These are phyloP conservation scores for Stegostoma tigrinum DNA, from an alignment of 2,113 vertebrate species.

Conservation along the genomic window DNA sequence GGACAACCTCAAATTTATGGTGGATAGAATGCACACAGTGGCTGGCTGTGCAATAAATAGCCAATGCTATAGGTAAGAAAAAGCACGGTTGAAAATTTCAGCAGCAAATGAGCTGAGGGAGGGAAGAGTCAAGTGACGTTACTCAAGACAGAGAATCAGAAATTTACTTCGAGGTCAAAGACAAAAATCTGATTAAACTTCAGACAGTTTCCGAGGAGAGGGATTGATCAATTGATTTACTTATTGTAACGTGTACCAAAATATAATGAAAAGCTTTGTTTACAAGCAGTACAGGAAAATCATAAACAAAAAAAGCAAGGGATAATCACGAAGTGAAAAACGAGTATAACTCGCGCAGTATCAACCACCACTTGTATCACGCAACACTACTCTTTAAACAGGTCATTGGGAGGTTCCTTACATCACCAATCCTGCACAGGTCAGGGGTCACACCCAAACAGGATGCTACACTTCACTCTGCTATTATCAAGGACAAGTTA, in stretches of 20 bases:
- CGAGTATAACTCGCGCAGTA: conserved; percentile 65
- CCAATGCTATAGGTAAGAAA: not conserved
- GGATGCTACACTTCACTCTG: not conserved
- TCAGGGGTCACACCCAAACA: not conserved
- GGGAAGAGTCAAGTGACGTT: not conserved
- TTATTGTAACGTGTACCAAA: too few relatives aligned
- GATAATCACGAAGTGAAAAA: conserved; percentile 40
- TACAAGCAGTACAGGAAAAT: too few relatives aligned
- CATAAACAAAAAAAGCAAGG: not conserved
- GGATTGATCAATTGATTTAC: too few relatives aligned
- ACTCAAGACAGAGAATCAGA: not conserved
- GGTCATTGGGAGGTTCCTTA: not conserved
- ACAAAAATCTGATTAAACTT: not conserved
- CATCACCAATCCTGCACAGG: not conserved
- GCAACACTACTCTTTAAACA: conserved; percentile 44
- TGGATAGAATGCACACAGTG: not conserved
- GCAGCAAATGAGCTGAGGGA: too few relatives aligned
- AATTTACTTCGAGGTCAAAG: not conserved
- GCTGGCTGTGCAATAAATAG: not conserved
- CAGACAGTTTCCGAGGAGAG: not conserved
- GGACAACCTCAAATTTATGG: not conserved
- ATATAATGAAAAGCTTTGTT: too few relatives aligned
- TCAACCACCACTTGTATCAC: conserved; percentile 57
- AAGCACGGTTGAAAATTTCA: not conserved
- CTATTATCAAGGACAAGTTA: conserved; percentile 33